Base-by-base conservation (phyloP, 2,797 vertebrate species). In the Macrochelys suwanniensis region DNA sequence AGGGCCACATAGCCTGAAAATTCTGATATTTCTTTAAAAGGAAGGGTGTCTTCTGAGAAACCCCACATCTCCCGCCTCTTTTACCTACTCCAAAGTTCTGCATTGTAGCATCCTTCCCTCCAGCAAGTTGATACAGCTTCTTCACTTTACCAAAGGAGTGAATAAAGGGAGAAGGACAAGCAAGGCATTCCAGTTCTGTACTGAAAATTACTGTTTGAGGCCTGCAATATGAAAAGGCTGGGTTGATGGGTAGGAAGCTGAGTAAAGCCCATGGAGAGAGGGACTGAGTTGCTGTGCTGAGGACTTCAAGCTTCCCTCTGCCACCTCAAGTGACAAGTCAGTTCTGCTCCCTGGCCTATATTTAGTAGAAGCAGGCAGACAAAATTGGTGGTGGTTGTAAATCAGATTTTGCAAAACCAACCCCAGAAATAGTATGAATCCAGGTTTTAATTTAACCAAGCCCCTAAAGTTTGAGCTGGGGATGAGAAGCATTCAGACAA, bases 71-170 rank as follows among this genome's bases (percentile, higher is more conserved):
- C 87, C 79, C 28, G 80, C 33, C 59, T 13, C 5, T 92, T 87
- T 89, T 82, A 26, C 4, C 9, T 0, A 0, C 25, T 42, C 0
- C 0, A 0, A 7, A 4, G 54, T 56, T 12, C 42, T 16, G 9
- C 5, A 45, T 33, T 3, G 1, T 11, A 26, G 89, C 85, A 90
- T 6, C 11, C 84, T 74, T 82, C 54, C 7, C 33, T 89, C 77
- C 19, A 47, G 61, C 31, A 89, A 82, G n/a, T 0, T 86, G 13
- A 57, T 61, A 25, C 13, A 6, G 19, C 3, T 61, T 80, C 47
- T 56, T 0, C 0, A 5, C 49, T 91, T 94, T 80, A 42, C 42
- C 1, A 1, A 81, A 61, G 4, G 2, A 1, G 2, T 85, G 37
- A 71, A 71, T 83, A 86, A 80, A 85, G 15, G 45, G 61, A 26